phyloP scores from a whole-genome alignment of 2,113 vertebrate genomes.

The Vireo altiloquus region DNA sequence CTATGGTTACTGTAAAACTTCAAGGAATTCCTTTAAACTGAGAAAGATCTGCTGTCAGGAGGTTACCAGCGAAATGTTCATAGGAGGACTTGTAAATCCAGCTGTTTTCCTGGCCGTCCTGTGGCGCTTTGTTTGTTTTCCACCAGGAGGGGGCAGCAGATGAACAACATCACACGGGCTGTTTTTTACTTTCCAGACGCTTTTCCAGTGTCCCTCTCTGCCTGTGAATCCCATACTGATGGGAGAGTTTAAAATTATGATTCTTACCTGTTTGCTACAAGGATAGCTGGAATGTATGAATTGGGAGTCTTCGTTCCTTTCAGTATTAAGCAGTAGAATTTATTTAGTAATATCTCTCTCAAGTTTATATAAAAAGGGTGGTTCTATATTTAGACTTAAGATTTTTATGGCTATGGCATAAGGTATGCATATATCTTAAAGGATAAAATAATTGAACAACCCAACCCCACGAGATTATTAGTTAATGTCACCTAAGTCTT shows the following conservation, averaged over 20 bases:
- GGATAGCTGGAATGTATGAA: neutral
- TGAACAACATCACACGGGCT: neutral
- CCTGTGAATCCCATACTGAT: neutral
- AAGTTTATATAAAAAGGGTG: neutral
- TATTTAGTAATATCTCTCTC: neutral
- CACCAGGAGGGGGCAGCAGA: constrained; percentile 38
- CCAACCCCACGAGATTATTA: neutral
- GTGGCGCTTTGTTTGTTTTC: neutral
- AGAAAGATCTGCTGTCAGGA: neutral
- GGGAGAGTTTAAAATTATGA: neutral
- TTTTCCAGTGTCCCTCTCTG: neutral
- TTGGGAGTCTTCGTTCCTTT: neutral
- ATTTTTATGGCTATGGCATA: neutral
- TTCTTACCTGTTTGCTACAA: neutral
- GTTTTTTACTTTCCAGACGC: neutral
- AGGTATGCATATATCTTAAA: neutral
- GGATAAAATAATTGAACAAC: neutral
- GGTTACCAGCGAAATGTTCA: too few relatives aligned
- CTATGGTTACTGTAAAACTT: neutral
- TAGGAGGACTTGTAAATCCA: accelerated
- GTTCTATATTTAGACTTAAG: neutral
- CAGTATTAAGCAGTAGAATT: neutral
- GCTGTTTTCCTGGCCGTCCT: neutral
- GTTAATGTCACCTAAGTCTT: neutral
- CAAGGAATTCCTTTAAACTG: neutral